Percentiles rank a stretch among this genome's conserved stretches.
These are phyloP conservation scores for Acleris literana DNA, from an alignment of 2,888 invertebrate species.

Conservation along the genomic window DNA sequence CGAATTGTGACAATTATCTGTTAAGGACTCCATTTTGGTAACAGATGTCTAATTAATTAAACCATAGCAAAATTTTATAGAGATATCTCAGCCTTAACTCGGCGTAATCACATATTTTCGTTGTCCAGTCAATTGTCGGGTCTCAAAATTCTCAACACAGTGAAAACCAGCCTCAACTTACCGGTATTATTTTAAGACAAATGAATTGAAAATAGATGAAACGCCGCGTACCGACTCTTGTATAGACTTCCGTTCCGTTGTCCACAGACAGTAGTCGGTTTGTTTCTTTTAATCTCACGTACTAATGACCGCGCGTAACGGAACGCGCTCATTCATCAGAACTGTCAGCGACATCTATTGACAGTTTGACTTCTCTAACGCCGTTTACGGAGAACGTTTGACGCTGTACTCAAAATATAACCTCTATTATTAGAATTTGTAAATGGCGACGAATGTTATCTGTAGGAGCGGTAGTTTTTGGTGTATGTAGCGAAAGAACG, in stretches of 20 bases:
- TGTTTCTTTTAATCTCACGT: constrained; percentile 73
- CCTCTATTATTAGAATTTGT: constrained; percentile 17
- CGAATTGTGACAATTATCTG: no score
- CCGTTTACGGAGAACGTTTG: constrained; percentile 45
- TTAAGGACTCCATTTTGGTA: no score
- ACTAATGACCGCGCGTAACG: constrained; percentile 62
- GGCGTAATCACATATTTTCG: no score
- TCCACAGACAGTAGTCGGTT: constrained; percentile 62
- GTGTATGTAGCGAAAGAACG: no score
- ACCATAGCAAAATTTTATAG: no score
- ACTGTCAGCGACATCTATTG: constrained; percentile 80
- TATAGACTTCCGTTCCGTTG: constrained; percentile 74
- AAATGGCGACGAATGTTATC: not conserved
- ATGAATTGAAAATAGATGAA: constrained; percentile 45
- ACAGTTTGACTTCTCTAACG: constrained; percentile 71
- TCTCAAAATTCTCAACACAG: no score
- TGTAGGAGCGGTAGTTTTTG: no score
- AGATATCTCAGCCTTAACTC: no score
- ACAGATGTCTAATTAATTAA: no score
- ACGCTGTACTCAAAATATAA: constrained; percentile 27
- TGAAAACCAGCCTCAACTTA: constrained; percentile 23
- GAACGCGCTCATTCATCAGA: constrained; percentile 76
- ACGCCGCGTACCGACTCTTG: constrained; percentile 57
- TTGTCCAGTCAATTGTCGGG: no score
- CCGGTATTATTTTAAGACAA: constrained; percentile 39